phyloP scores from a whole-genome alignment of 2,113 vertebrate species.

The Myxocyprinus asiaticus region DNA sequence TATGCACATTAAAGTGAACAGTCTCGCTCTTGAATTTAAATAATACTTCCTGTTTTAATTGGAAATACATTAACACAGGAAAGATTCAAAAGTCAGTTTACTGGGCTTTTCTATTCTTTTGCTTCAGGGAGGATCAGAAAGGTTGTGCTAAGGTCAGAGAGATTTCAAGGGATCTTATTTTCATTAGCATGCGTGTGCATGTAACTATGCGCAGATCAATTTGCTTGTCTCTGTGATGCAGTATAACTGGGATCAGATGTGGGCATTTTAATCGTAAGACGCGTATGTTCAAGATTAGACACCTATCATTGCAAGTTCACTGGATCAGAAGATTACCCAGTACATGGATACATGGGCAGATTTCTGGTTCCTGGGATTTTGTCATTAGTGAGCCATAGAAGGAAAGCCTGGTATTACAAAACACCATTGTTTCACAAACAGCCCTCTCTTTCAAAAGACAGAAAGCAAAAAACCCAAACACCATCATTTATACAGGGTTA shows the following conservation, averaged over 20 bases:
- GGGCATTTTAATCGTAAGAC: conserved; percentile 37
- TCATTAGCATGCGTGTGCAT: conserved; percentile 17
- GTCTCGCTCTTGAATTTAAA: too few species aligned
- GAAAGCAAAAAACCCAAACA: neutral
- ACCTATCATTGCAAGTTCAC: conserved; percentile 34
- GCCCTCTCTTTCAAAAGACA: conserved; percentile 10
- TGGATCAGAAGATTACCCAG: conserved; percentile 33
- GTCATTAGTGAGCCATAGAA: neutral
- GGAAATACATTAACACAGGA: too few species aligned
- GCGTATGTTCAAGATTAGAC: conserved; percentile 36
- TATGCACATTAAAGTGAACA: too few species aligned
- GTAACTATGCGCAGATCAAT: neutral
- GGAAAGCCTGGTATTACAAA: neutral
- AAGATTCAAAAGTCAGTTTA: too few species aligned
- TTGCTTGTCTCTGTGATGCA: conserved; percentile 20
- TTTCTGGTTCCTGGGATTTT: conserved; percentile 17
- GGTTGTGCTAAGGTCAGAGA: conserved; percentile 39
- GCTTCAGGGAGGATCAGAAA: conserved; percentile 30
- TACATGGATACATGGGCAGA: neutral
- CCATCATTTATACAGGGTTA: neutral
- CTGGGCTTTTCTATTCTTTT: neutral
- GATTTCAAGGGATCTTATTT: conserved; percentile 31
- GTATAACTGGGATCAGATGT: conserved; percentile 21
- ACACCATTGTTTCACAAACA: neutral
- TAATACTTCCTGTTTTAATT: too few species aligned